Evolutionary conservation across 2,113 vertebrate genomes (phyloP).

Genomic region (Colius striatus): DNA sequence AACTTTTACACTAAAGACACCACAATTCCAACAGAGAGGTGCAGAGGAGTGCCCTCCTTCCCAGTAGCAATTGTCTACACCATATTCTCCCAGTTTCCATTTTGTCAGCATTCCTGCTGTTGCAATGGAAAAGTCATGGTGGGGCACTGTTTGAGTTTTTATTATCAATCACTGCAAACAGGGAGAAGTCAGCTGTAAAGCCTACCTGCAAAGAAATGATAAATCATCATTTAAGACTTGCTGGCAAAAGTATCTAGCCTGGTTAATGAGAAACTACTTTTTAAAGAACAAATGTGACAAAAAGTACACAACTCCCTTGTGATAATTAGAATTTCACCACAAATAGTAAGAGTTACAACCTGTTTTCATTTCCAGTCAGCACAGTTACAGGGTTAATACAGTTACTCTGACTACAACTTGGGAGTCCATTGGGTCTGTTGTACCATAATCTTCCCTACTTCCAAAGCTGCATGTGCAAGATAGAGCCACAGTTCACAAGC

Average conservation of each 20-base stretch:
- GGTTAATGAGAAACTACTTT: background rate
- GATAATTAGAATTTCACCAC: background rate
- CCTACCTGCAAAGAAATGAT: background rate
- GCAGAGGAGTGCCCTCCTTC: background rate
- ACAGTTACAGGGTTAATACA: background rate
- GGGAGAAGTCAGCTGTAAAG: background rate
- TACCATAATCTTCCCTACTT: background rate
- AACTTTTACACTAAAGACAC: background rate
- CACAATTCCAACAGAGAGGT: background rate
- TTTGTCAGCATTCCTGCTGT: background rate
- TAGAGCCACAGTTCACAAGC: background rate
- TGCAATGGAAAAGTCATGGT: background rate
- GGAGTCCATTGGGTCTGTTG: background rate
- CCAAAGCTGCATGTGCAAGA: background rate
- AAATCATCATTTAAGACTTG: background rate
- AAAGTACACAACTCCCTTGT: background rate
- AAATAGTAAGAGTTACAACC: background rate
- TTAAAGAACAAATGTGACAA: background rate
- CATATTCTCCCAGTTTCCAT: background rate
- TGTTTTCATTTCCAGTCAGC: background rate
- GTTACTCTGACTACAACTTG: background rate
- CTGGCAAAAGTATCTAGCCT: background rate
- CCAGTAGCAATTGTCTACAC: background rate
- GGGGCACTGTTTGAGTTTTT: background rate
- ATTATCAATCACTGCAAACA: background rate